Evolutionary conservation across 1,140 invertebrate species (phyloP).

Genomic region (Sminthurinus signatus): DNA sequence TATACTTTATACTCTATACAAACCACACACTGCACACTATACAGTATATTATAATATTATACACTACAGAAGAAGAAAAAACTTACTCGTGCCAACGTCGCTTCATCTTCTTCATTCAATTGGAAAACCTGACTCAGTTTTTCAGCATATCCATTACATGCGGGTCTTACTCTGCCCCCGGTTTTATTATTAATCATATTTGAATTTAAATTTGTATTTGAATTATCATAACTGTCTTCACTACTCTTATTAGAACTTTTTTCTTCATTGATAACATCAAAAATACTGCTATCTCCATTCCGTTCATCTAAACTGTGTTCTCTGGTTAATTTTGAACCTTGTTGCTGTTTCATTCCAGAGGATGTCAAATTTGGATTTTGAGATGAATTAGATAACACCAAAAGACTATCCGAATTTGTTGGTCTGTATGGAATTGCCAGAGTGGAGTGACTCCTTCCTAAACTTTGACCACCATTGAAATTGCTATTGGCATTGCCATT

Average conservation of each 20-base stretch:
- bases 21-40: too few relatives aligned
- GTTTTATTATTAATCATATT: background rate
- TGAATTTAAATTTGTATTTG: background rate
- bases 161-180: too few relatives aligned
- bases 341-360: too few relatives aligned
- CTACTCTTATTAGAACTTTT: background rate
- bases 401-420: background rate
- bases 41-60: too few relatives aligned
- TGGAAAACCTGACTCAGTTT: background rate
- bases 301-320: background rate
- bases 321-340: background rate
- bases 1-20: too few relatives aligned
- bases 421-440: background rate
- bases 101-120: constrained; percentile 26
- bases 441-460: background rate
- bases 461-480: background rate
- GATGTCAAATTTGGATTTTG: too few relatives aligned
- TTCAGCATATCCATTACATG: too few relatives aligned
- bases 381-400: background rate
- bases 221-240: too few relatives aligned
- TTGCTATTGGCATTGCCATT: background rate
- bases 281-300: background rate
- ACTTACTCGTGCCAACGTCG: constrained; percentile 35
- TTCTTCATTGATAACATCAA: constrained; percentile 10
- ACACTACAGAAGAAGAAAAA: too few relatives aligned